Evolutionary conservation across 2,113 vertebrate genomes (phyloP).

Genomic region (Pituophis catenifer): DNA sequence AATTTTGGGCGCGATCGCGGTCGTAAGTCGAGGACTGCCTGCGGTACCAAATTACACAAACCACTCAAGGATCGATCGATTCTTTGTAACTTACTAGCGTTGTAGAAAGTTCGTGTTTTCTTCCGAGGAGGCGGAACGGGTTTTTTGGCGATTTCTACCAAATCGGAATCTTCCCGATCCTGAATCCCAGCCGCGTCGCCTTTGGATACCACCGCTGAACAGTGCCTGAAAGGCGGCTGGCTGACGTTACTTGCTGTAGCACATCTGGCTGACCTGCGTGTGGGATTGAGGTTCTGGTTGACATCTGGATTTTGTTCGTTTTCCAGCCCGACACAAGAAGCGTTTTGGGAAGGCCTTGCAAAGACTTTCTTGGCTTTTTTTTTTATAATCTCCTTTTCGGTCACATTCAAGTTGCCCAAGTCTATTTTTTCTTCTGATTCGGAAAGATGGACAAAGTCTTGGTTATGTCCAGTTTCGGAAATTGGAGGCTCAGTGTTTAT

Average conservation of each 20-base stretch:
- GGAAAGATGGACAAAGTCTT: not conserved
- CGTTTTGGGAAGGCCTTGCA: fast-evolving
- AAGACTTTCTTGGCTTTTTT: not conserved
- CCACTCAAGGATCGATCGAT: fast-evolving
- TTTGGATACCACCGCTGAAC: slow-evolving; percentile 47
- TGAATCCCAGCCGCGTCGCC: slow-evolving; percentile 45
- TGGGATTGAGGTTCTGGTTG: slow-evolving; percentile 63
- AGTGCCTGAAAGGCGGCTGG: slow-evolving; percentile 34
- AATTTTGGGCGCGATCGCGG: not conserved
- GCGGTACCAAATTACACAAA: not conserved
- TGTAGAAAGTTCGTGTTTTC: slow-evolving; percentile 89
- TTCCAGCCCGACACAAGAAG: not conserved
- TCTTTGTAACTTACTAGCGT: slow-evolving; percentile 69
- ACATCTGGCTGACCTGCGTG: slow-evolving; percentile 64
- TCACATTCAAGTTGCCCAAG: not conserved
- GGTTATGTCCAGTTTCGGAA: not conserved
- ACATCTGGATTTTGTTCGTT: slow-evolving; percentile 45
- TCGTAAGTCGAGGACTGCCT: not conserved
- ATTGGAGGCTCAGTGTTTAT: fast-evolving
- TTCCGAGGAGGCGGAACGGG: slow-evolving; percentile 72
- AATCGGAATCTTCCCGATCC: slow-evolving; percentile 30
- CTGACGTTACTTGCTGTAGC: slow-evolving; percentile 10
- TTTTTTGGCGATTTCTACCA: slow-evolving; percentile 18
- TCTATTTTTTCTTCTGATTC: not conserved
- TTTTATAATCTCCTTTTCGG: slow-evolving; percentile 29